Percentiles rank a stretch among this genome's conserved stretches.
Conservation (phyloP, 2,113 vertebrate species). For the Cheirogaleus medius region DNA sequence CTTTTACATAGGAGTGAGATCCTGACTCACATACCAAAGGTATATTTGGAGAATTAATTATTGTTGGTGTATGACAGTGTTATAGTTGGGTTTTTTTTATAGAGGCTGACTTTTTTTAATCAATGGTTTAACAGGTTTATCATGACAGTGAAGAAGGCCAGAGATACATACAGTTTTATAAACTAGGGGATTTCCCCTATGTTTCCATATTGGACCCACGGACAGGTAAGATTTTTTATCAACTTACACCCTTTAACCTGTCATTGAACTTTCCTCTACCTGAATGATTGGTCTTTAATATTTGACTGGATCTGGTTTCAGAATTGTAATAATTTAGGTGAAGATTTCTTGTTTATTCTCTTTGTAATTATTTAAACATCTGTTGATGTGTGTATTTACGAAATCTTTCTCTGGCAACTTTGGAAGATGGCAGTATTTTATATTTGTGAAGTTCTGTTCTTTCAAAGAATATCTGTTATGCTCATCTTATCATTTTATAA, state of each 20-base stretch:
- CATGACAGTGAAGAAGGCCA: slow-evolving; percentile 99
- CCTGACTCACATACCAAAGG: neutral
- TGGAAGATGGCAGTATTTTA: slow-evolving; percentile 12
- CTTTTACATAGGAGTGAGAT: neutral
- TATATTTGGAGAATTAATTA: slow-evolving; percentile 28
- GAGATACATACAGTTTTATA: slow-evolving; percentile 99
- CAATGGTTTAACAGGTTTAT: slow-evolving; percentile 90
- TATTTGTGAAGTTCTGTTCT: slow-evolving; percentile 22
- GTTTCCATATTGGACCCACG: slow-evolving; percentile 98
- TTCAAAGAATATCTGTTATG: neutral
- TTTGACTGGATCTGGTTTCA: slow-evolving; percentile 45
- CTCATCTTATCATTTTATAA: neutral
- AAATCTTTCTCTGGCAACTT: slow-evolving; percentile 12
- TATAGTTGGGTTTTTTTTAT: slow-evolving; percentile 19
- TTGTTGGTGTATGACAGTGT: neutral
- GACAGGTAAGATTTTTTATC: slow-evolving; percentile 88
- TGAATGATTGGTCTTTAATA: slow-evolving; percentile 23
- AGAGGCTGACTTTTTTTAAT: slow-evolving; percentile 48
- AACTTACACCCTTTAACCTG: neutral
- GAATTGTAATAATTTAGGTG: slow-evolving; percentile 7
- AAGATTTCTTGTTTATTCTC: neutral
- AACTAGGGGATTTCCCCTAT: slow-evolving; percentile 97
- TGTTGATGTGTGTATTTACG: neutral
- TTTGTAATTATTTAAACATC: slow-evolving; percentile 36
- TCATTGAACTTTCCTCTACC: slow-evolving; percentile 13